Conservation (phyloP, 2,888 invertebrate species). For the Leptinotarsa tumamoca region DNA sequence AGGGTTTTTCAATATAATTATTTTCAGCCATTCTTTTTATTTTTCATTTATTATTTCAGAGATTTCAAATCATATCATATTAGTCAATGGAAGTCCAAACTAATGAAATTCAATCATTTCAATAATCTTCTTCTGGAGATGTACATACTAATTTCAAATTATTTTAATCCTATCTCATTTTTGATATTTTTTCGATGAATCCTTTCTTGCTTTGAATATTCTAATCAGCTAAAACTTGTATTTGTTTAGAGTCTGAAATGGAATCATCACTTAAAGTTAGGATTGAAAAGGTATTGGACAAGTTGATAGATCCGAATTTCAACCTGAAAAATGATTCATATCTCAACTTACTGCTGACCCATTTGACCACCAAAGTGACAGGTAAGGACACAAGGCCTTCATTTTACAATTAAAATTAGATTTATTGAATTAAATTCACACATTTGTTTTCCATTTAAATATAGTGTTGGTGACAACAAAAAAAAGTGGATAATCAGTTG, state of each 20-base stretch:
- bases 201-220: not conserved
- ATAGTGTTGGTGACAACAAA: too few species aligned
- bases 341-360: slow-evolving; percentile 74
- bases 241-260: slow-evolving; percentile 20
- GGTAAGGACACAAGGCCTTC: slow-evolving; percentile 60
- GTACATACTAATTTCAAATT: not conserved
- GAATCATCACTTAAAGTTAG: slow-evolving; percentile 25
- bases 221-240: not conserved
- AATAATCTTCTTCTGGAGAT: too few species aligned
- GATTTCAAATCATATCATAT: too few species aligned
- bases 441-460: too few species aligned
- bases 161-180: not conserved
- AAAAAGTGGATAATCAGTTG: too few species aligned
- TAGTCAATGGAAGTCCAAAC: too few species aligned
- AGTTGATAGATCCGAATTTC: slow-evolving; percentile 72
- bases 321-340: slow-evolving; percentile 73
- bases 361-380: slow-evolving; percentile 69
- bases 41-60: too few species aligned
- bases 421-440: too few species aligned
- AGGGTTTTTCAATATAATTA: too few species aligned
- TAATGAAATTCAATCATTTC: too few species aligned
- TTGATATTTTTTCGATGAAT: not conserved
- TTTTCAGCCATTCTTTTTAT: too few species aligned
- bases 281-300: slow-evolving; percentile 61
- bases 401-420: too few species aligned